phyloP scores from a whole-genome alignment of 2,888 invertebrate genomes.

The Tyria jacobaeae region DNA sequence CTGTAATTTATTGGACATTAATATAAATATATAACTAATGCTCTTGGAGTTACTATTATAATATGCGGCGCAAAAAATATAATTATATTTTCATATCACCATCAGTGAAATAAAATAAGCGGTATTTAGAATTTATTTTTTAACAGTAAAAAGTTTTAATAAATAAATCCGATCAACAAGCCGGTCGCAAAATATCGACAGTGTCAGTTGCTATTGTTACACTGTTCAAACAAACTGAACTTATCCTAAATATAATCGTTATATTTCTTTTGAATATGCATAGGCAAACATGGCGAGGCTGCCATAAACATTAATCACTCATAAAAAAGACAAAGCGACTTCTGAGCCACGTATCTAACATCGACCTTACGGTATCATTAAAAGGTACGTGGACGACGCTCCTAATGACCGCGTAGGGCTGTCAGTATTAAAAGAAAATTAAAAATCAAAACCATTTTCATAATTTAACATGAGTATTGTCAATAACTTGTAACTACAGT shows the following conservation, averaged over 20 bases:
- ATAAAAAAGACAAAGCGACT: slow-evolving; percentile 85
- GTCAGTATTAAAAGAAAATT: slow-evolving; percentile 8
- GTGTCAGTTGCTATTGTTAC: slow-evolving; percentile 51
- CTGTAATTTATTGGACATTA: no score
- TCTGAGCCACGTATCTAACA: slow-evolving; percentile 74
- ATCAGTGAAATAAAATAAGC: no score
- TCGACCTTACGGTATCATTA: slow-evolving; percentile 73
- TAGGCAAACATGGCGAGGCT: slow-evolving; percentile 64
- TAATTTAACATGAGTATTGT: background rate
- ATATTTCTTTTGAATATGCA: slow-evolving; percentile 74
- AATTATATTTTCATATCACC: no score
- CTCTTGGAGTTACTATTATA: no score
- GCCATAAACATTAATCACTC: slow-evolving; percentile 81
- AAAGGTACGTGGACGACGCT: slow-evolving; percentile 64
- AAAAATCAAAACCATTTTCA: background rate
- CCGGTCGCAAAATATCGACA: slow-evolving; percentile 8
- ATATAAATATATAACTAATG: no score
- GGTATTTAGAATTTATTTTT: no score
- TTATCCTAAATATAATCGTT: slow-evolving; percentile 54
- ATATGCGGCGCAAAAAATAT: no score
- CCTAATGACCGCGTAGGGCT: slow-evolving; percentile 63
- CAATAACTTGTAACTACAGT: background rate
- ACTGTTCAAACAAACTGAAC: slow-evolving; percentile 45
- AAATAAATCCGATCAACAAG: background rate
- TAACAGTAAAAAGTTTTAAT: background rate